Conservation (phyloP, 2,797 vertebrate genomes). For the Fratercula arctica region DNA sequence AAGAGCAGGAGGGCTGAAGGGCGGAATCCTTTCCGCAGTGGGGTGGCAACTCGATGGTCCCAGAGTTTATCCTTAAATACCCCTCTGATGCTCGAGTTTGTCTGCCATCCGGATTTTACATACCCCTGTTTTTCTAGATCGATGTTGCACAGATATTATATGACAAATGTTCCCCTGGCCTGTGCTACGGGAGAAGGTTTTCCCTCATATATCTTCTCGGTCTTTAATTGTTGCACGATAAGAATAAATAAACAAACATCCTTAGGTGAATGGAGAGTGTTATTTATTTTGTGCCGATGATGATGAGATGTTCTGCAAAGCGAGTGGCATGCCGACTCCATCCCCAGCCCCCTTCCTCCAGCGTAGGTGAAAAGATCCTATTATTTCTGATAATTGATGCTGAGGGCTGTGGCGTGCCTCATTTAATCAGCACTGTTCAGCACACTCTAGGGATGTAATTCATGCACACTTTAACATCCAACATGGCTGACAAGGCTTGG, state of each 20-base stretch:
- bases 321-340: neutral
- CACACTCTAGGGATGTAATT: conserved; percentile 36
- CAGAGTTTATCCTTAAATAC: neutral
- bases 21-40: neutral
- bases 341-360: conserved; percentile 47
- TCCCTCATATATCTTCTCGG: neutral
- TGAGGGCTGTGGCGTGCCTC: conserved; percentile 65
- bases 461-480: conserved; percentile 24
- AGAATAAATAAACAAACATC: neutral
- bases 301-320: neutral
- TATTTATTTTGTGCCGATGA: neutral
- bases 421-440: conserved; percentile 39
- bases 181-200: neutral
- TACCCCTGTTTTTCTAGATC: neutral
- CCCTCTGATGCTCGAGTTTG: too few species aligned
- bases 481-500: conserved; percentile 35
- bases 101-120: accelerated
- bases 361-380: conserved; percentile 40
- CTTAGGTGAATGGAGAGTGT: neutral
- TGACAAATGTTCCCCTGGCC: neutral
- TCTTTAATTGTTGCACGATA: neutral
- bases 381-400: conserved; percentile 69
- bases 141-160: accelerated
- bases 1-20: neutral
- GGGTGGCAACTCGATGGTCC: neutral